phyloP scores from a whole-genome alignment of 2,113 vertebrate genomes.

The Entomyzon cyanotis region DNA sequence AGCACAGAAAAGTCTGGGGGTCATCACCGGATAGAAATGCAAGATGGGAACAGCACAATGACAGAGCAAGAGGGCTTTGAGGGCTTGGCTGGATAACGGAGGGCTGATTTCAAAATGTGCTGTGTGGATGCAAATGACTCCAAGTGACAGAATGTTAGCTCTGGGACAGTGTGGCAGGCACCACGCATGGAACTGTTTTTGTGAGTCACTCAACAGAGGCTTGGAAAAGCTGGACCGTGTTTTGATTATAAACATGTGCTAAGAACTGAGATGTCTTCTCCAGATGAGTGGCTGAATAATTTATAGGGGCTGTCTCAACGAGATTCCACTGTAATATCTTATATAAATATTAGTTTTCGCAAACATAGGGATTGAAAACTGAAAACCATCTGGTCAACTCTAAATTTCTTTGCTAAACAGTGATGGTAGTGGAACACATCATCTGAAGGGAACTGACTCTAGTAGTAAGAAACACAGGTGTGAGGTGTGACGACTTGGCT shows the following conservation, averaged over 20 bases:
- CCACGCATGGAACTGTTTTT: background rate
- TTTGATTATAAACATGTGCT: conserved; percentile 24
- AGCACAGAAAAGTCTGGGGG: background rate
- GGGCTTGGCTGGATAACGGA: background rate
- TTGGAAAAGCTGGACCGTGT: background rate
- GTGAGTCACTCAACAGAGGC: background rate
- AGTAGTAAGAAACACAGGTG: background rate
- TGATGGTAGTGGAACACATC: background rate
- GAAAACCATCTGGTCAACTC: background rate
- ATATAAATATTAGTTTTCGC: conserved; percentile 30
- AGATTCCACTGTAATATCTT: background rate
- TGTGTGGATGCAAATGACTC: background rate
- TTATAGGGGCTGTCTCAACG: background rate
- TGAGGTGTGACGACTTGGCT: background rate
- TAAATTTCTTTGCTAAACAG: background rate
- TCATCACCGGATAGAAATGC: background rate
- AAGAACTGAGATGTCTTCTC: background rate
- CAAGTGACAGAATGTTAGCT: background rate
- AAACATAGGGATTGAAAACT: background rate
- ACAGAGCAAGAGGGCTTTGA: background rate
- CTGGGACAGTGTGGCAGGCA: background rate
- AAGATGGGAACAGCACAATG: background rate
- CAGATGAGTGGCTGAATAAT: conserved; percentile 5
- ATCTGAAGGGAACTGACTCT: background rate
- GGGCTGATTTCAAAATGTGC: background rate